Evolutionary conservation across 2,888 invertebrate species (phyloP).

Genomic region (Coelopa pilipes): DNA sequence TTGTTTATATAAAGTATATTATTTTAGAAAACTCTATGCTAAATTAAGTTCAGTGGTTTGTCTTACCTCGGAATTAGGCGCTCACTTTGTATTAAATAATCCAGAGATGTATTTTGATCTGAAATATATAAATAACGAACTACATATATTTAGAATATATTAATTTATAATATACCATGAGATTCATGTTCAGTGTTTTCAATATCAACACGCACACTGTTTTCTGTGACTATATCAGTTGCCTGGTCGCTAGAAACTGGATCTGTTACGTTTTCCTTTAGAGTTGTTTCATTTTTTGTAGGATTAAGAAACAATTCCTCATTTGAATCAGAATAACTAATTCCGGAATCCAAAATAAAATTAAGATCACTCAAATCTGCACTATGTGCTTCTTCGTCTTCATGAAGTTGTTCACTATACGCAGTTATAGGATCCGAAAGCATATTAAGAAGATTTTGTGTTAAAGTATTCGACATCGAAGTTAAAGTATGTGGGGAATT

Average conservation of each 20-base stretch:
- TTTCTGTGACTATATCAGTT: slow-evolving; percentile 20
- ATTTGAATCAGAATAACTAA: slow-evolving; percentile 44
- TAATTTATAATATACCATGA: slow-evolving; percentile 8
- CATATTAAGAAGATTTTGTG: slow-evolving; percentile 65
- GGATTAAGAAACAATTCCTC: slow-evolving; percentile 52
- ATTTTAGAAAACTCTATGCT: background rate
- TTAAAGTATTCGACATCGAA: slow-evolving; percentile 65
- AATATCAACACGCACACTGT: slow-evolving; percentile 58
- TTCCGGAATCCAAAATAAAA: slow-evolving; percentile 15
- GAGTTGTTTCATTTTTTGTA: too few species aligned
- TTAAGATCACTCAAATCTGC: slow-evolving; percentile 24
- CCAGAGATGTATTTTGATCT: slow-evolving; percentile 59
- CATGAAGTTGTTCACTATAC: slow-evolving; percentile 63
- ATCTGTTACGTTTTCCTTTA: slow-evolving; percentile 24
- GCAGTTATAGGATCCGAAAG: slow-evolving; percentile 65
- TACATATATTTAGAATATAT: background rate
- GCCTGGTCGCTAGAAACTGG: background rate
- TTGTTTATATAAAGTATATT: background rate
- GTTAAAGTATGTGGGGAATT: slow-evolving; percentile 36
- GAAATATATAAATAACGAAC: slow-evolving; percentile 39
- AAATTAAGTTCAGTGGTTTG: background rate
- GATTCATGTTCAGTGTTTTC: slow-evolving; percentile 22
- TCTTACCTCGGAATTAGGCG: slow-evolving; percentile 55
- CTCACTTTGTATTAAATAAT: slow-evolving; percentile 56
- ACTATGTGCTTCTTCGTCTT: slow-evolving; percentile 40